Conservation (phyloP, 2,113 vertebrate genomes). For the Haliaeetus leucogaster region DNA sequence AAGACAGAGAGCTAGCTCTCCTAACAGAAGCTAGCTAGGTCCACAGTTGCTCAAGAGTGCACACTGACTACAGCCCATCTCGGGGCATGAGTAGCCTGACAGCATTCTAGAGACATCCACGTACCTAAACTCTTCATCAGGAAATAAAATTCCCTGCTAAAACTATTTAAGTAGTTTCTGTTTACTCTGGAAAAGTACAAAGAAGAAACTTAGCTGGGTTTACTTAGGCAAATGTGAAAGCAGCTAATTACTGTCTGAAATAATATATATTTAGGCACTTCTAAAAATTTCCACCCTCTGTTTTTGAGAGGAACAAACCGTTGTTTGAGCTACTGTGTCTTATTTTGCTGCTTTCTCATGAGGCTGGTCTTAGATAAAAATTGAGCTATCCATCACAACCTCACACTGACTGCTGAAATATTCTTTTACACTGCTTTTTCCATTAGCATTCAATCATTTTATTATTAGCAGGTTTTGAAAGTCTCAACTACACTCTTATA, state of each 20-base stretch:
- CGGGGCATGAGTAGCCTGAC: neutral
- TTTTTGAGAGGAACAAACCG: neutral
- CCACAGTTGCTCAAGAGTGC: neutral
- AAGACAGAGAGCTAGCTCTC: neutral
- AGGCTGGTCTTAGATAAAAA: neutral
- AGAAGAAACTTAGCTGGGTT: neutral
- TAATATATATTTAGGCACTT: neutral
- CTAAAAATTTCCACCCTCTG: neutral
- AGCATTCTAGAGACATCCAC: neutral
- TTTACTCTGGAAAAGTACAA: neutral
- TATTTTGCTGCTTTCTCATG: neutral
- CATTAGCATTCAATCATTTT: neutral
- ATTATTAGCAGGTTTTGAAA: neutral
- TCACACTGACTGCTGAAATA: neutral
- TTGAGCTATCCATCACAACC: neutral
- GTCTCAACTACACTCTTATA: neutral
- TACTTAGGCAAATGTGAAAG: neutral
- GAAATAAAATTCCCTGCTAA: neutral
- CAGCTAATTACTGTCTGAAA: neutral
- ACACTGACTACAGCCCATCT: neutral
- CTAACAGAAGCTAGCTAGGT: neutral
- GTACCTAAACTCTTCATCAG: neutral
- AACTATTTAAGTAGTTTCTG: neutral
- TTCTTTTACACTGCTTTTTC: neutral
- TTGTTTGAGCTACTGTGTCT: neutral